Evolutionary conservation across 2,888 invertebrate species (phyloP), one percentile per base, ranked within the genome.

Genomic region (Amphipoea oculea): DNA sequence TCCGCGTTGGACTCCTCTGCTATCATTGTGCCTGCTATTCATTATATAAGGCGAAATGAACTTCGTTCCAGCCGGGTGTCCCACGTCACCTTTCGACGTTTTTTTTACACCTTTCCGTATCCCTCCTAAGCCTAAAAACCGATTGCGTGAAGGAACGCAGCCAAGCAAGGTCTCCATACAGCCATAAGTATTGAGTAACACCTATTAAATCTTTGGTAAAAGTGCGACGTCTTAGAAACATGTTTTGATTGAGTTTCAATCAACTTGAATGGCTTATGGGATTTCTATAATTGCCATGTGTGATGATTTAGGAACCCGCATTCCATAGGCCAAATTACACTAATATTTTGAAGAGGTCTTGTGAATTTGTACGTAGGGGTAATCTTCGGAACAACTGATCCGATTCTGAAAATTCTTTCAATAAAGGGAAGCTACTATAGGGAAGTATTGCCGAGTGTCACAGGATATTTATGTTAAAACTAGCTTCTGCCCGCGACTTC

Each of bases 151-250:
- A 72, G 45, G 11, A 68, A 68, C 36, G 65, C 45, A 69, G 45
- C 11, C 14, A 11, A 36, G 9, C 66, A 63, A 80, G 42, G 29
- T 81, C 45, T 63, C 29, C 42, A 70, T 20, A 67, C 62, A 66
- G 20, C 20, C 36, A 60, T 42, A 51, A 29, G 3, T 48, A 51
- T 81, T 84, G 54, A 51, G 72, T 40, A 81, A 84, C 42, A 14
- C 69, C 78, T 81, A 84, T 84, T 84, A 84, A 73, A 76, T 78
- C 73, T 84, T 84, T 70, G n/a, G 81, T 84, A 78, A 84, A 84
- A 81, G 71, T 66, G 36, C 60, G 65, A n/a, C 20, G 20, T 68
- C 17, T 23, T 29, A 57, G 7, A 74, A 83, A 81, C 81, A 70
- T 67, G 84, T 78, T 84, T 76, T 70, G 72, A 75, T 75, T 81